Evolutionary conservation across 2,888 invertebrate genomes (phyloP).

Genomic region (Plemyria rubiginata): DNA sequence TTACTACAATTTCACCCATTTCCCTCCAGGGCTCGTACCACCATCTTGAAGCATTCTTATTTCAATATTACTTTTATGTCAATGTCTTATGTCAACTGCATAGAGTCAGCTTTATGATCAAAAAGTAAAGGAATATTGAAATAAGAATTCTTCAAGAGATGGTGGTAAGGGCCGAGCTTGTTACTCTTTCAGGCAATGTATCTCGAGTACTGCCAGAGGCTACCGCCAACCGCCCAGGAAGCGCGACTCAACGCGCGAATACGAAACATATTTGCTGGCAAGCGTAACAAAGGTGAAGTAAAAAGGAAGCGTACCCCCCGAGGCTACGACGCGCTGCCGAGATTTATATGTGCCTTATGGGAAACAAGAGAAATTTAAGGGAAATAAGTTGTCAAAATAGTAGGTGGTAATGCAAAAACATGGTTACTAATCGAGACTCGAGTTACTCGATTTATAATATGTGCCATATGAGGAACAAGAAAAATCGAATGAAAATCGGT

Average conservation of each 20-base stretch:
- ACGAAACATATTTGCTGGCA: conserved; percentile 82
- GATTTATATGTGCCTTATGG: conserved; percentile 74
- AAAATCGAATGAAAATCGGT: too few relatives aligned
- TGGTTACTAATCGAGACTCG: not conserved
- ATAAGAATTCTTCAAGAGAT: too few relatives aligned
- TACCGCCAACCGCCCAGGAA: conserved; percentile 81
- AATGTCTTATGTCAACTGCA: too few relatives aligned
- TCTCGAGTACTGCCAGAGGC: conserved; percentile 60
- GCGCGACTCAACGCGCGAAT: conserved; percentile 81
- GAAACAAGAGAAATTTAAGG: conserved; percentile 60
- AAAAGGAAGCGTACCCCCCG: conserved; percentile 75
- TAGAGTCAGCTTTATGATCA: too few relatives aligned
- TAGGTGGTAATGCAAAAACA: not conserved
- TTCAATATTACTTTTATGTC: too few relatives aligned
- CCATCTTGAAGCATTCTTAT: too few relatives aligned
- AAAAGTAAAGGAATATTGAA: too few relatives aligned
- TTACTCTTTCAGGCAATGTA: not conserved
- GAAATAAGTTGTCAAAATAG: conserved; percentile 39
- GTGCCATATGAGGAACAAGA: too few relatives aligned
- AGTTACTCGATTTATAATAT: too few relatives aligned
- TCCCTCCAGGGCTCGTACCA: too few relatives aligned
- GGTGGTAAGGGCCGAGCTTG: too few relatives aligned
- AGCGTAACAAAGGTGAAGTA: conserved; percentile 84
- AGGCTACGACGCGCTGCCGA: conserved; percentile 59
- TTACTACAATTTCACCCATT: too few relatives aligned